Evolutionary conservation across 2,888 invertebrate genomes (phyloP), one percentile per base, ranked within the genome.

Genomic region (Pemphredon lugubris): DNA sequence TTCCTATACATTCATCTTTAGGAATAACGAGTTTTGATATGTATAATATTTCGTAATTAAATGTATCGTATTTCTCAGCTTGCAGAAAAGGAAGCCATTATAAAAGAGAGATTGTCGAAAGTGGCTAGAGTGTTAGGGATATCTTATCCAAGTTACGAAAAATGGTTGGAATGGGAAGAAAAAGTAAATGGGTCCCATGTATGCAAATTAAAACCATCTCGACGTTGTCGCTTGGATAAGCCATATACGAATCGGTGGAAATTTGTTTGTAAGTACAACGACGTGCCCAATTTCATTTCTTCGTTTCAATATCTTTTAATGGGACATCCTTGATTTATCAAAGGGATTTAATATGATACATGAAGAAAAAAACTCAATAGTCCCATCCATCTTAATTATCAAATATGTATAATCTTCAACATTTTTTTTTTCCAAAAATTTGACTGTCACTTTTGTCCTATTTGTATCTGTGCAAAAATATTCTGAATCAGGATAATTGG

Each of bases 171-270:
- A 13, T 81, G 77, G 60, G 83, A 78, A 59, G 84, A 87, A 55
- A 76, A 79, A 11, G 64, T 75, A 51, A 73, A 78, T 66, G 84
- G 86, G 34, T 79, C 85, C 32, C 82, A 89, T 9, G 81, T 89
- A n/a, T 89, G 88, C 68, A 86, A 84, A 63, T 30, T 89, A 39
- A 86, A 85, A 55, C 73, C 84, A 13, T 79, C 86, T 4, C 80
- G 84, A 23, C 83, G 81, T 39, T 85, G 84, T 73, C 79, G 86
- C 2, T 79, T 86, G 34, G 79, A 85, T 40, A 84, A 83, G 44
- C 83, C 86, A 34, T 79, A 87, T 47, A 86, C 85, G 1, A 86
- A 88, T 77, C 86, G 89, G 39, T 89, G 89, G 89, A 89, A 89
- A 60, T 89, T 89, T 59, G 70, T 83, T 34, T 89, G 89, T 89